Percentiles rank a stretch among this genome's conserved stretches.
These are phyloP conservation scores for Oxytorus armatus DNA, from an alignment of 2,888 invertebrate species.

Conservation along the genomic window DNA sequence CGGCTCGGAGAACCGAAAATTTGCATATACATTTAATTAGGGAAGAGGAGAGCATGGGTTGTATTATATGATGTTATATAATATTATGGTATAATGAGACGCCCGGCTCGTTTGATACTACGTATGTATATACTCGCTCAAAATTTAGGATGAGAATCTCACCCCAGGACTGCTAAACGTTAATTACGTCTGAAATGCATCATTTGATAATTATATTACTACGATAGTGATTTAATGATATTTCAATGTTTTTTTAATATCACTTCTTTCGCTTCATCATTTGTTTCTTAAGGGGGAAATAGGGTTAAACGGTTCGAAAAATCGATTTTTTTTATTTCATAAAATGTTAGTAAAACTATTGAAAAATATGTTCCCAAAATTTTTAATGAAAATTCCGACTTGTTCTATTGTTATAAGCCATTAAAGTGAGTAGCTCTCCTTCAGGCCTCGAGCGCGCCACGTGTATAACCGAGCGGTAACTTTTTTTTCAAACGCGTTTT, in stretches of 20 bases:
- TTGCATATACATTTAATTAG: conserved; percentile 81
- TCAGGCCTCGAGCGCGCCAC: no score
- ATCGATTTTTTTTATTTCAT: no score
- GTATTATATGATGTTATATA: conserved; percentile 64
- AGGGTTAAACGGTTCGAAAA: no score
- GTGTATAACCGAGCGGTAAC: no score
- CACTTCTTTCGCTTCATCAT: no score
- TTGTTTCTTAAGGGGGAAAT: no score
- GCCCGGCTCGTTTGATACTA: conserved; percentile 14
- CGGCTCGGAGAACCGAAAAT: conserved; percentile 64
- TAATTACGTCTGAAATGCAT: background rate
- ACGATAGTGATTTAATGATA: background rate
- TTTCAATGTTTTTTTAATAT: background rate
- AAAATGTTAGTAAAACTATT: no score
- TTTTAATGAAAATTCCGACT: no score
- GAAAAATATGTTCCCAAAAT: no score
- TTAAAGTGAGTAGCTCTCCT: no score
- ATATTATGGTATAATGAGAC: conserved; percentile 57
- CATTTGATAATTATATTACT: background rate
- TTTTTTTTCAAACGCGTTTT: no score
- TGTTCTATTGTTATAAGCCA: no score
- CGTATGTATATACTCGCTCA: background rate
- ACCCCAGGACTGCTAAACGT: background rate
- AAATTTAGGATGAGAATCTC: conserved; percentile 15
- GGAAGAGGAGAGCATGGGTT: conserved; percentile 66